Base-by-base conservation (phyloP, 2,113 vertebrate species). In the Thamnophis sirtalis region DNA sequence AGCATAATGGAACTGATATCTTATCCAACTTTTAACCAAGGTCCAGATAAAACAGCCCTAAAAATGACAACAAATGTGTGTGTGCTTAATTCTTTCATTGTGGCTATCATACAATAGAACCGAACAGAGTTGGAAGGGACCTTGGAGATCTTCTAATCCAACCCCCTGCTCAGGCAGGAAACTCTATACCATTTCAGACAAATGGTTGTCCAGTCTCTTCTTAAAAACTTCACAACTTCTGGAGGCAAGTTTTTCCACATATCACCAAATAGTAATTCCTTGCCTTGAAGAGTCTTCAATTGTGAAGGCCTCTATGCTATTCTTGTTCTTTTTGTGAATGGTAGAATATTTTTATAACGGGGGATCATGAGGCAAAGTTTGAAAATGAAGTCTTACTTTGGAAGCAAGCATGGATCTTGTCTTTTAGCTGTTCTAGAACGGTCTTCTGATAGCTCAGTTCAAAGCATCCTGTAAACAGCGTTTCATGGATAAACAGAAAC, bases 41-140 rank as follows among this genome's bases (percentile, higher is more conserved):
- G 43, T 13, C 17, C 58, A 5, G 89, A 92, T 91, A 89, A 94
- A 95, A 90, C 0, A 8, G 0, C 49, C 17, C 24, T 9, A 68
- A 91, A 88, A 90, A 53, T 87, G 88, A 90, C 87, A 54, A 53
- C 2, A 56, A 91, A 86, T 4, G 3, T 58, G 48, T 0, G 38
- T 11, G 26, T 19, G 91, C 92, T 1, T 0, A 89, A 92, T 93
- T 19, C 9, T 94, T 93, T 22, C 85, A 49, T 92, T n/a, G 9
- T 84, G 90, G 3, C 80, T 93, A 55, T 3, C 0, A 3, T 50
- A 7, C 5, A 56, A 2, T 22, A 24, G 56, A 58, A 58, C 21
- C 8, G 55, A 24, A 58, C 21, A 58, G 55, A 58, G 54, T 24
- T 56, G 55, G 55, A 58, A 58, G 56, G 56, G 56, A 58, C 22